Percentiles rank a stretch among this genome's conserved stretches.
These are phyloP conservation scores for Andrena praecox DNA, from an alignment of 2,888 invertebrate genomes.

Conservation along the genomic window DNA sequence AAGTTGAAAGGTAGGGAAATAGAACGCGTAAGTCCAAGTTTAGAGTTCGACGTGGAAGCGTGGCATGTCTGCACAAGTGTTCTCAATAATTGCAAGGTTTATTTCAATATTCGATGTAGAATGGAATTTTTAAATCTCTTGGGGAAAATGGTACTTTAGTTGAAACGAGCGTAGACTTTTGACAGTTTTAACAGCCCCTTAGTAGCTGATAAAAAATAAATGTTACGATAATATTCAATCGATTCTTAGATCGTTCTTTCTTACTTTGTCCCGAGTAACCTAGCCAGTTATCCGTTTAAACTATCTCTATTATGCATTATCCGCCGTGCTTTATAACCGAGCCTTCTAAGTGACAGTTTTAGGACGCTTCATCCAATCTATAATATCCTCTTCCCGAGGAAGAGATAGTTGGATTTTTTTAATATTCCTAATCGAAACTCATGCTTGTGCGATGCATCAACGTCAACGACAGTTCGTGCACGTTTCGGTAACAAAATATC, in stretches of 20 bases:
- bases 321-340: conserved; percentile 21
- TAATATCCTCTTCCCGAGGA: conserved; percentile 11
- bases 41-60: too few species aligned
- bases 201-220: conserved; percentile 36
- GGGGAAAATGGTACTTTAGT: conserved; percentile 33
- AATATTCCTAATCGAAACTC: neutral
- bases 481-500: neutral
- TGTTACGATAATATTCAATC: conserved; percentile 29
- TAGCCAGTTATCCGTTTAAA: conserved; percentile 57
- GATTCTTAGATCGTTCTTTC: conserved; percentile 22
- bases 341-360: conserved; percentile 45
- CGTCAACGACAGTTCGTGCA: neutral
- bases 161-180: conserved; percentile 14
- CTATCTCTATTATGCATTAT: conserved; percentile 43
- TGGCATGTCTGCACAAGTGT: neutral
- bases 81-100: neutral
- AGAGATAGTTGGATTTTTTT: conserved; percentile 37
- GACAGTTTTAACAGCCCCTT: conserved; percentile 13
- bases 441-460: neutral
- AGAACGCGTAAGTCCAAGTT: neutral
- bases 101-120: neutral
- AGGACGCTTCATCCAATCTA: conserved; percentile 32
- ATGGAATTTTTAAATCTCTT: neutral
- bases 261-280: conserved; percentile 36
- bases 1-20: neutral